Evolutionary conservation across 2,888 invertebrate genomes (phyloP).

Genomic region (Apodemia mormo): DNA sequence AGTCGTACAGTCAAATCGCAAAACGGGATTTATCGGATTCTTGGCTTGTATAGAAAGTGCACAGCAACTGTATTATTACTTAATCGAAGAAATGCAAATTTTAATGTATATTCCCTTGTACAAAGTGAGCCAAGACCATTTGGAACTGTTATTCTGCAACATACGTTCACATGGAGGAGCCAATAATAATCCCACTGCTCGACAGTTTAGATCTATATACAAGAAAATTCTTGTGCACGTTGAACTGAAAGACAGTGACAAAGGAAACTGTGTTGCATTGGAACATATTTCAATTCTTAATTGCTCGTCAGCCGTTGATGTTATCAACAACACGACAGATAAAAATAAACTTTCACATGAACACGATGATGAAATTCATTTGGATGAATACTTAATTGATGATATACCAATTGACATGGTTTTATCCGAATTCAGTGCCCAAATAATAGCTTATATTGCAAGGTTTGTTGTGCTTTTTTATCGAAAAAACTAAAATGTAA

Average conservation of each 20-base stretch:
- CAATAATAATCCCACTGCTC: not conserved
- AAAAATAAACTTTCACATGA: not conserved
- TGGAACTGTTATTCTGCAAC: not conserved
- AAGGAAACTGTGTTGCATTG: not conserved
- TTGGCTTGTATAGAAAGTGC: not conserved
- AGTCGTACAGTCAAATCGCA: slow-evolving; percentile 3
- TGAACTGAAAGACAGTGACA: not conserved
- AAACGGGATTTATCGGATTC: not conserved
- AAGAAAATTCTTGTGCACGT: not conserved
- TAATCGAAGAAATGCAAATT: not conserved
- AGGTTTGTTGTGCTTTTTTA: not conserved
- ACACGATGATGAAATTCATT: not conserved
- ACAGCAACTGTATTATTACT: not conserved
- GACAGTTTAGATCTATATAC: not conserved
- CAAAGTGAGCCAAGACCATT: not conserved
- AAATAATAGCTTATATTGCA: not conserved
- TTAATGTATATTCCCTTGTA: not conserved
- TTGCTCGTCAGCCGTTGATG: not conserved
- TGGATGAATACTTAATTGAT: not conserved
- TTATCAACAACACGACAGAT: not conserved
- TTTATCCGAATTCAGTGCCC: not conserved
- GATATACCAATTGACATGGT: not conserved
- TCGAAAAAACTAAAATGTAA: not conserved
- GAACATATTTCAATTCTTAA: not conserved
- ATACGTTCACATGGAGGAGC: not conserved